Conservation (phyloP, 2,113 vertebrate species). For the Ranitomeya variabilis region DNA sequence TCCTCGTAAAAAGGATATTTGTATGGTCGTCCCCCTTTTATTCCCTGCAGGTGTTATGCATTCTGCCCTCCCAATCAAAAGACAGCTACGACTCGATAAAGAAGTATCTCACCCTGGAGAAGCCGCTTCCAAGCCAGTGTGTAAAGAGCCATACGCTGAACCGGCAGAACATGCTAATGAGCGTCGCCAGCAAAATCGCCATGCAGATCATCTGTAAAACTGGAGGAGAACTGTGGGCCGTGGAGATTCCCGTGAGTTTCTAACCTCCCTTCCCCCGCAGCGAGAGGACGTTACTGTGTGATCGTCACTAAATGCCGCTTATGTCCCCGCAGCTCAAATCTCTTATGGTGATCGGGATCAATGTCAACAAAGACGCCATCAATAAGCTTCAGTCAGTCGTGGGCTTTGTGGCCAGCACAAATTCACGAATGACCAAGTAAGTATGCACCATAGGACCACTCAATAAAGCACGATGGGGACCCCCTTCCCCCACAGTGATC, state of each 20-base stretch:
- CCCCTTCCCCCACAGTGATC: too few relatives aligned
- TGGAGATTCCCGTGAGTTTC: conserved; percentile 71
- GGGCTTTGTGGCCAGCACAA: conserved; percentile 70
- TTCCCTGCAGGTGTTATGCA: conserved; percentile 67
- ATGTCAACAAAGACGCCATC: conserved; percentile 63
- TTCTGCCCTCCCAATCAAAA: conserved; percentile 65
- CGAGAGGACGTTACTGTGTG: neutral
- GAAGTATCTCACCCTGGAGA: conserved; percentile 64
- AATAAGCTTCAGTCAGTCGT: conserved; percentile 59
- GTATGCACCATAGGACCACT: neutral
- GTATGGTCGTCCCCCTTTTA: neutral
- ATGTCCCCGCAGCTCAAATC: conserved; percentile 65
- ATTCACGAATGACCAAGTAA: conserved; percentile 69
- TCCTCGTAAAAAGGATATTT: neutral
- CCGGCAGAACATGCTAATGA: conserved; percentile 65
- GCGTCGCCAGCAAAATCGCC: conserved; percentile 65
- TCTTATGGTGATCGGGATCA: conserved; percentile 67
- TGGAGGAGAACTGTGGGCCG: conserved; percentile 69
- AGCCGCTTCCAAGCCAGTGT: conserved; percentile 68
- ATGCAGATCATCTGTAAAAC: conserved; percentile 70
- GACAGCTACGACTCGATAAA: conserved; percentile 69
- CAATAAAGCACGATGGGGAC: neutral
- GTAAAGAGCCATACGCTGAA: conserved; percentile 64
- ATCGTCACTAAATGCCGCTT: conserved; percentile 15
- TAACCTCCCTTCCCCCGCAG: neutral